Base-by-base conservation (phyloP, 2,113 vertebrate species). In the Nipponia nippon region DNA sequence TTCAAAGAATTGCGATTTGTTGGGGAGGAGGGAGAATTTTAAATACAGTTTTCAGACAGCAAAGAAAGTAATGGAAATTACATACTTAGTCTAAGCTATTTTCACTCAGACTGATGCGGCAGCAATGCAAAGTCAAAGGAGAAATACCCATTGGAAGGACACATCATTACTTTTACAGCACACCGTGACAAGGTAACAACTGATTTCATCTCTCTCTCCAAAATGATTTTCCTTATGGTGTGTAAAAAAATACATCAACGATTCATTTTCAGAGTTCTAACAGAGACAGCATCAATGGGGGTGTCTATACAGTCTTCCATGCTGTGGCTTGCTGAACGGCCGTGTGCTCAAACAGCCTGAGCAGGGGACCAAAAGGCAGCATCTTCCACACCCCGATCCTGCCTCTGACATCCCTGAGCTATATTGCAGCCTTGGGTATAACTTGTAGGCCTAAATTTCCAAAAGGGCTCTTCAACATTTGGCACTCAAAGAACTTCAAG, bases 121-220 rank as follows among this genome's bases (percentile, higher is more conserved):
- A 98, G 84, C 95, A 96, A 66, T 97, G 88, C 93, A 98, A 98
- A 65, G 94, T 98, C 44, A 98, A 97, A 91, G 98, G 98, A 94
- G 98, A 98, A 52, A 95, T 90, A 55, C 97, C 97, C 15, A 42
- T 84, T n/a, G 96, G 97, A 90, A 98, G 96, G 61, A 97, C 79
- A 29, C 59, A 87, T 76, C 97, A 98, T 75, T 40, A 97, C 90
- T 20, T 97, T 98, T 79, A 98, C 95, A 42, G 93, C 97, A 59
- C 98, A 98, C 47, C 40, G 52, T 84, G 98, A 98, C 91, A 98
- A 98, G 94, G 98, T 98, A 97, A 96, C 2, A 0, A 78, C 10
- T 17, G 46, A 71, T 87, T 87, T 91, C 2, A 81, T 34, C 13
- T 70, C 34, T 67, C 50, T 87, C 8, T 59, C 65, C 40, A 61